Evolutionary conservation across 2,113 vertebrate species (phyloP).

Genomic region (Limnothrissa miodon): DNA sequence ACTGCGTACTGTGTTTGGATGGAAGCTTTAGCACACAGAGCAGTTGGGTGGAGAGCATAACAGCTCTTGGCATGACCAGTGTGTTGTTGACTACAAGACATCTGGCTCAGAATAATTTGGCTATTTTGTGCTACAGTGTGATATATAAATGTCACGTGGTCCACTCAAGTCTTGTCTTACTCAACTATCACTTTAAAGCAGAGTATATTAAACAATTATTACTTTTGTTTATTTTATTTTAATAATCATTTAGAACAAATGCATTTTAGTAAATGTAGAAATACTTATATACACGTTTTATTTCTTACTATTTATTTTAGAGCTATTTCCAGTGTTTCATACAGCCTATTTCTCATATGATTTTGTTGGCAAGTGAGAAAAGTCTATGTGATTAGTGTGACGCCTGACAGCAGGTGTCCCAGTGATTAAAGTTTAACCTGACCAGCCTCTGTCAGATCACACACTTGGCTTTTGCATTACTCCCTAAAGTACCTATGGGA

Average conservation of each 20-base stretch:
- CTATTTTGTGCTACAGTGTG: neutral
- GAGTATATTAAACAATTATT: too few species aligned
- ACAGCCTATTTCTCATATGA: neutral
- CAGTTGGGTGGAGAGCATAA: neutral
- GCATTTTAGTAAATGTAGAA: neutral
- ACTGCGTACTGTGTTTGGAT: neutral
- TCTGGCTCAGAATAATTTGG: neutral
- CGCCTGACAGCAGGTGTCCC: neutral
- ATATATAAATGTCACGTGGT: neutral
- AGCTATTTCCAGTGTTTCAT: too few species aligned
- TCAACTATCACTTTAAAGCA: neutral
- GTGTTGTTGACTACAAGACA: neutral
- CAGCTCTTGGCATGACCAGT: neutral
- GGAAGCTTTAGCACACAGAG: neutral
- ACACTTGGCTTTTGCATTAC: neutral
- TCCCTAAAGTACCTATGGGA: neutral
- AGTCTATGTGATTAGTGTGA: neutral
- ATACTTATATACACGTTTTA: too few species aligned
- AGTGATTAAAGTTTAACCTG: slow-evolving; percentile 12
- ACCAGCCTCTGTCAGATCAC: neutral
- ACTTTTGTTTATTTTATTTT: neutral
- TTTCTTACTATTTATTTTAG: neutral
- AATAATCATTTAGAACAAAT: neutral
- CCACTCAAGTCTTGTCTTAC: neutral
- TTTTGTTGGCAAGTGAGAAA: neutral